Percentiles rank a stretch among this genome's conserved stretches.
phyloP scores from a whole-genome alignment of 2,113 vertebrate species.

The Aythya baeri region DNA sequence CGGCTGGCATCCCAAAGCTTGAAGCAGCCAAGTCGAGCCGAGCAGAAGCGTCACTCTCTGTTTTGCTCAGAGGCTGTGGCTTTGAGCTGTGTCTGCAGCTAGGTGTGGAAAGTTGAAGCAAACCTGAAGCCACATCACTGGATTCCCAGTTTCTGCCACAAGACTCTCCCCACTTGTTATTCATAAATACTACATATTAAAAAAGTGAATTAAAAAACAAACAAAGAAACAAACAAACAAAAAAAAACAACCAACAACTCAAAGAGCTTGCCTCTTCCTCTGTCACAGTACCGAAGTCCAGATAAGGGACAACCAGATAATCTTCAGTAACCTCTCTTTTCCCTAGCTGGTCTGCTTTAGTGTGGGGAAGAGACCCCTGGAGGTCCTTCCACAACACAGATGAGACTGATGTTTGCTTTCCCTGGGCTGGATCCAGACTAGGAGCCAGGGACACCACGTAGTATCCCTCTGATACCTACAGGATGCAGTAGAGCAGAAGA shows the following conservation, averaged over 20 bases:
- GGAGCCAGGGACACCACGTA: neutral
- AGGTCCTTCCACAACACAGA: neutral
- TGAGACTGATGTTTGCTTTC: neutral
- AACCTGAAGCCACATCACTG: constrained; percentile 34
- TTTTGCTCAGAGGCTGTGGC: neutral
- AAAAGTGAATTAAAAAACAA: neutral
- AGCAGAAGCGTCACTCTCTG: neutral
- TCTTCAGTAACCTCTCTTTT: neutral
- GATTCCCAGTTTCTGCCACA: constrained; percentile 19
- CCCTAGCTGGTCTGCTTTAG: neutral
- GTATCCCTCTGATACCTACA: neutral
- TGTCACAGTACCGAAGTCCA: neutral
- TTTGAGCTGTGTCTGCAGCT: accelerated
- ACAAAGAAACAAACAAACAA: too few species aligned
- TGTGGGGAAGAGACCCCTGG: neutral
- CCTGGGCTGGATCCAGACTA: neutral
- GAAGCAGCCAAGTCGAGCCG: neutral
- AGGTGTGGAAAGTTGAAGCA: neutral
- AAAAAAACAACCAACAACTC: accelerated
- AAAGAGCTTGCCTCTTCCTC: neutral
- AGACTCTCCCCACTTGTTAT: neutral
- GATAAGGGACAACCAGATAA: neutral
- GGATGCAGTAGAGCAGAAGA: neutral
- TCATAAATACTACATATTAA: neutral
- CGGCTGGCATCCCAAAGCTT: neutral